Evolutionary conservation across 2,113 vertebrate species (phyloP), one percentile per base, ranked within the genome.

Genomic region (Lamprotornis superbus): DNA sequence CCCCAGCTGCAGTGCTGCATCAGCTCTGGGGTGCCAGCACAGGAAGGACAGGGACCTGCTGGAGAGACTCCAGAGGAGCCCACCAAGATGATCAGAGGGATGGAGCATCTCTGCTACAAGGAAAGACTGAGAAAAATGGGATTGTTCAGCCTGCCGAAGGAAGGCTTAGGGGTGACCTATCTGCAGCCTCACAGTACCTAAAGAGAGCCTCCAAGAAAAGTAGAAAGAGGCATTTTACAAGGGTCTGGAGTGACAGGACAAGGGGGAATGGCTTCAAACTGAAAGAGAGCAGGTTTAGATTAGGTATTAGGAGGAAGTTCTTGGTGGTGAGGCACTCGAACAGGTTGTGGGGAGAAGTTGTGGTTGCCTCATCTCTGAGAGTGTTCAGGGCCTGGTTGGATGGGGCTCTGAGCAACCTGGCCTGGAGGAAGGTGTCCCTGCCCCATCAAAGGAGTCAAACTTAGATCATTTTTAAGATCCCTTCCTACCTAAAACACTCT

Each of bases 71-170:
- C 47, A 42, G 33, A 37, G 17, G 3, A 49, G 18, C 12, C 4
- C 27, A 5, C 0, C 2, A 47, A 22, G 42, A 27, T 39, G 63
- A 70, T 42, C 3, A 15, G 31, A 52, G 31, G 24, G 19, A 15
- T 50, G 15, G 35, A 82, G 31, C 1, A 42, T 3, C 0, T 49
- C 28, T 82, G 4, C 28, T 70, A 0, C 2, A 2, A 70, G 55
- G 15, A 24, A 61, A 24, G 10, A 15, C 24, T 1, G 30, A 59
- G 53, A 70, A 2, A 30, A 23, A 2, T 70, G 23, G 30, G 25
- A 6, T 35, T 42, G 35, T 30, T 70, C 46, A 49, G 28, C 22
- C 7, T 47, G 42, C 10, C 57, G 42, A 49, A 28, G 18, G 46
- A 19, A 23, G 47, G 39, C 25, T 61, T 73, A 53, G 39, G 46